Conservation (phyloP, 2,113 vertebrate species). For the Aegotheles bennettii region DNA sequence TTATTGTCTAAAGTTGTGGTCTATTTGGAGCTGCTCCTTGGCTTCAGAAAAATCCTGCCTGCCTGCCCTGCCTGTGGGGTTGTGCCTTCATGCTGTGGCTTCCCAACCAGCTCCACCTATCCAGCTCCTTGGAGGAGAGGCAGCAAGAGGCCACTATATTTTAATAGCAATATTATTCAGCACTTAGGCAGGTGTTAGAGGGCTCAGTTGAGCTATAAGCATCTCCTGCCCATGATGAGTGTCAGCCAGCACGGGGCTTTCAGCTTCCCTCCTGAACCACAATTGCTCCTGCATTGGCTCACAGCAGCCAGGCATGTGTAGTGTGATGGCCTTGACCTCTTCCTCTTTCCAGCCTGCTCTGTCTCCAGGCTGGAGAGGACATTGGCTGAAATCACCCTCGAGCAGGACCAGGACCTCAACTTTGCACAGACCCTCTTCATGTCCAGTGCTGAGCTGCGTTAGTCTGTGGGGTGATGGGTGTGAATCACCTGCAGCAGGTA, state of each 20-base stretch:
- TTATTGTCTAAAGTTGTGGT: background rate
- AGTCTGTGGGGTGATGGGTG: rapidly evolving
- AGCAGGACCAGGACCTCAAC: background rate
- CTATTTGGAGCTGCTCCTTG: background rate
- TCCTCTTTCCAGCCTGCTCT: background rate
- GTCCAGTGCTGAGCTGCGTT: background rate
- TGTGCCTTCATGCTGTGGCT: background rate
- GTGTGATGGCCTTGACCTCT: rapidly evolving
- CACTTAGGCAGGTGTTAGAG: background rate
- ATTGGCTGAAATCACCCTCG: background rate
- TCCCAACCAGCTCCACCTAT: background rate
- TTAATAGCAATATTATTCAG: background rate
- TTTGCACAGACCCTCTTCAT: background rate
- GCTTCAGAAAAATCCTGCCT: background rate
- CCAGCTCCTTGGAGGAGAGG: background rate
- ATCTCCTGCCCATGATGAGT: background rate
- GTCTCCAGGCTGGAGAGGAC: background rate
- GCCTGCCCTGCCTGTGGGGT: background rate
- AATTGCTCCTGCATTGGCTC: rapidly evolving
- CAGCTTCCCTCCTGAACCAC: background rate
- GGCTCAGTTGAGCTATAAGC: background rate
- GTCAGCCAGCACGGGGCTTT: rapidly evolving
- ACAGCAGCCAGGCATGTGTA: background rate
- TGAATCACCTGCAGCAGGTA: rapidly evolving
- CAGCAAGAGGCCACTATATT: background rate